These are phyloP conservation scores for Melanostigma gelatinosum DNA, from an alignment of 2,113 vertebrate genomes.

Conservation along the genomic window DNA sequence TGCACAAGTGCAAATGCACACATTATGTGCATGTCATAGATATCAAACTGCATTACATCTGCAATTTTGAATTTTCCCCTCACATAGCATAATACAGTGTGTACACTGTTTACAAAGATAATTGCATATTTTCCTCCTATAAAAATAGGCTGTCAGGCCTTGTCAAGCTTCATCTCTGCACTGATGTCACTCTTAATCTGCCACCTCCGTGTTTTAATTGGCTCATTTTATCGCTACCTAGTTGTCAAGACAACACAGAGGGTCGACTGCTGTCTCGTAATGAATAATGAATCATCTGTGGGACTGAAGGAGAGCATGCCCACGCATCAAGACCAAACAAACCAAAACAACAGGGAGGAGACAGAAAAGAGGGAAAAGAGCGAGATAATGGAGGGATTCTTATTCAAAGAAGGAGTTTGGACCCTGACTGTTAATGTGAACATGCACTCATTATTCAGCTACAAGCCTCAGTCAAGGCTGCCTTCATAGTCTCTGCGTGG, in stretches of 20 bases:
- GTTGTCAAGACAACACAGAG: conserved; percentile 75
- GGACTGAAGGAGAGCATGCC: conserved; percentile 46
- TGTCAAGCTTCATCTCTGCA: conserved; percentile 51
- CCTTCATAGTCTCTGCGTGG: conserved; percentile 22
- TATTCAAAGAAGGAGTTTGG: conserved; percentile 6
- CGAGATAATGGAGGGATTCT: conserved; percentile 18
- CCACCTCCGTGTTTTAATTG: conserved; percentile 65
- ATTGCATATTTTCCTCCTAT: conserved; percentile 34
- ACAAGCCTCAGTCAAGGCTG: conserved; percentile 21
- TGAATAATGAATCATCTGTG: conserved; percentile 58
- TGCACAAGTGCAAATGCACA: conserved; percentile 2
- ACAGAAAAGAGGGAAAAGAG: not conserved
- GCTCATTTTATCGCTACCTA: conserved; percentile 44
- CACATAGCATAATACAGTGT: not conserved
- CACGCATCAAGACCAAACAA: conserved; percentile 38
- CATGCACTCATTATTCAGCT: conserved; percentile 26
- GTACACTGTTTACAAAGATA: conserved; percentile 42
- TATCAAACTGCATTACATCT: conserved; percentile 21
- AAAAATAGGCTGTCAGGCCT: conserved; percentile 55
- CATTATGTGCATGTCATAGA: conserved; percentile 13
- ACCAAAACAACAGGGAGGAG: conserved; percentile 40
- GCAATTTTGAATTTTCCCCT: not conserved
- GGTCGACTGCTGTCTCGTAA: conserved; percentile 53
- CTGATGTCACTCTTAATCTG: conserved; percentile 54
- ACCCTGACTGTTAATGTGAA: conserved; percentile 19